phyloP scores from a whole-genome alignment of 2,888 invertebrate species.

The Gari tellinella region DNA sequence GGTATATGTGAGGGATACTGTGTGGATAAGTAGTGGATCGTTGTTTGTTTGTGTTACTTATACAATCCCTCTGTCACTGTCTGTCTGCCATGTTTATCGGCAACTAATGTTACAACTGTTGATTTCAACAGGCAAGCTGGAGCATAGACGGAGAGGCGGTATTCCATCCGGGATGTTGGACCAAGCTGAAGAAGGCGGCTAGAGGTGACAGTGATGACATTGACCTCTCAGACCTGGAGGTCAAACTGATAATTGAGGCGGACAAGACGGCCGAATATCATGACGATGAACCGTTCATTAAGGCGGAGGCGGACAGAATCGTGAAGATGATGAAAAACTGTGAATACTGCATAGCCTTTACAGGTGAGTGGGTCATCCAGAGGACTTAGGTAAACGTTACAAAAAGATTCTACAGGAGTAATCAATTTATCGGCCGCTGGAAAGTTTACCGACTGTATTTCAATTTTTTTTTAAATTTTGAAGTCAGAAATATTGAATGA shows the following conservation, averaged over 20 bases:
- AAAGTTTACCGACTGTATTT: too few species aligned
- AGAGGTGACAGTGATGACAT: conserved; percentile 2
- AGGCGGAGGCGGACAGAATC: conserved; percentile 66
- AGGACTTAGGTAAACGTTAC: not conserved
- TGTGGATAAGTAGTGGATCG: too few species aligned
- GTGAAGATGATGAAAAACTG: conserved; percentile 66
- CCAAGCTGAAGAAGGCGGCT: conserved; percentile 23
- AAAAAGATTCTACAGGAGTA: too few species aligned
- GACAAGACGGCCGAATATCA: conserved; percentile 77
- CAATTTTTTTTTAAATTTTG: too few species aligned
- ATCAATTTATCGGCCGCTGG: too few species aligned
- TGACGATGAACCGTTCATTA: conserved; percentile 62
- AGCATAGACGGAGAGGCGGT: conserved; percentile 58
- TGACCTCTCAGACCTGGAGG: conserved; percentile 45
- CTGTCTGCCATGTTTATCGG: too few species aligned
- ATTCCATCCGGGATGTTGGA: conserved; percentile 71
- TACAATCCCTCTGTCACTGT: too few species aligned
- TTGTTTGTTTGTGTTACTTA: too few species aligned
- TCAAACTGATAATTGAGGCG: conserved; percentile 68
- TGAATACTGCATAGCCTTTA: conserved; percentile 74
- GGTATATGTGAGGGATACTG: too few species aligned
- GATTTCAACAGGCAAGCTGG: conserved; percentile 52
- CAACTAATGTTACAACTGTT: too few species aligned
- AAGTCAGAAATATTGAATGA: too few species aligned
- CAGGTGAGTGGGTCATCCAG: conserved; percentile 56